Base-by-base conservation (phyloP, 2,797 vertebrate genomes). In the Poecilia velifera region DNA sequence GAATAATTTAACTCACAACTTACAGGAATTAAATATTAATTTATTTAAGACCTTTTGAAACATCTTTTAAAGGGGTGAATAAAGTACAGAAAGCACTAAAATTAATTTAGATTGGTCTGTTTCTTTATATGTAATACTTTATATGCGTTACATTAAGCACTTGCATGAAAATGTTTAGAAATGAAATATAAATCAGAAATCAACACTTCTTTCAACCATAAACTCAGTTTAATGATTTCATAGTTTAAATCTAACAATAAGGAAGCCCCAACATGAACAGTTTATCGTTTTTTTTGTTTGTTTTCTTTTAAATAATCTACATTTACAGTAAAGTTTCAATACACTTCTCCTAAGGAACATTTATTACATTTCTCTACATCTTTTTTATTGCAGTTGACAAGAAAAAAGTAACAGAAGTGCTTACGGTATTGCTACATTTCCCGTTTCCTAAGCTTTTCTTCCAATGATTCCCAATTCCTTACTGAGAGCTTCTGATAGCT, bases 391-490 rank as follows among this genome's bases (percentile, higher is more conserved):
- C 94, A 84, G 79, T 89, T 89, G 82, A 93, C 88, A 87, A 84
- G 78, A 89, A 88, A 88, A 80, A 81, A 88, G 68, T 86, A 86
- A 90, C 86, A 89, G 88, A 88, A 93, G 88, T 93, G 91, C 91
- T 92, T 78, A 77, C 90, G 90, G 89, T 96, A 95, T 95, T 95
- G 95, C 94, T 93, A 93, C 90, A 76, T 86, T 91, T 92, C 88
- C 73, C 53, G 3, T 88, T 87, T 89, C 80, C 84, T 92, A 88
- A 90, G 82, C 73, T 82, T 80, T 86, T 72, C 85, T 73, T 76
- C 81, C 83, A 85, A 78, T 80, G 73, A 83, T 84, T 89, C 76
- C 83, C 85, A 83, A 86, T 78, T 83, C 74, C 16, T 82, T 70
- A 62, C 76, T 76, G 41, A 89, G 78, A 77, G 71, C 77, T 84